Percentiles rank a stretch among this genome's conserved stretches.
Conservation (phyloP, 2,797 vertebrate genomes). For the Menidia menidia region DNA sequence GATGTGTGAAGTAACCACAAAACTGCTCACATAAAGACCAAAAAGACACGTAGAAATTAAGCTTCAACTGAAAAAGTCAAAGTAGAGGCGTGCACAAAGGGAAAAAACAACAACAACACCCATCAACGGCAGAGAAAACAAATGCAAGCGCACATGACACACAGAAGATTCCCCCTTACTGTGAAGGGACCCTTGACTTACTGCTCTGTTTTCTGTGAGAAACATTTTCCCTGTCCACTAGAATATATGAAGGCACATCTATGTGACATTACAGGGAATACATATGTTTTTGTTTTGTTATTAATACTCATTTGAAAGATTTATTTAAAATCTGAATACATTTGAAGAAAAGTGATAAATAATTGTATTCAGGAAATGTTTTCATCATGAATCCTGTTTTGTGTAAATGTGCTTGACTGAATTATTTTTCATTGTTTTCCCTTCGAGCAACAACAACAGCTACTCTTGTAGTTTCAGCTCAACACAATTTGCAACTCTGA, state of each 20-base stretch:
- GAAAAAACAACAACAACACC: not conserved
- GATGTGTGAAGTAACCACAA: too few relatives aligned
- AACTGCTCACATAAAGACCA: too few relatives aligned
- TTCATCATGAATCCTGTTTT: not conserved
- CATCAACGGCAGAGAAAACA: too few relatives aligned
- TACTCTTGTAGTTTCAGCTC: constrained; percentile 28
- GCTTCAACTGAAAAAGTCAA: not conserved
- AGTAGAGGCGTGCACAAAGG: not conserved
- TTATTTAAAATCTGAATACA: too few relatives aligned
- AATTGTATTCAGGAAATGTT: not conserved
- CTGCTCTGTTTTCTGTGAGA: not conserved
- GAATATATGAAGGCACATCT: too few relatives aligned
- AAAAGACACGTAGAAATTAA: not conserved
- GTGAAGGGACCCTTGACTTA: too few relatives aligned
- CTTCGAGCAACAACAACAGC: constrained; percentile 1
- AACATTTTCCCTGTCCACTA: not conserved
- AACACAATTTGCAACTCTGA: constrained; percentile 14
- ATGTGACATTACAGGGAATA: too few relatives aligned
- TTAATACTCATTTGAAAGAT: not conserved
- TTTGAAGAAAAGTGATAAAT: not conserved
- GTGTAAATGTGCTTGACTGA: not conserved
- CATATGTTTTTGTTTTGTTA: too few relatives aligned
- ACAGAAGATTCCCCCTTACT: too few relatives aligned
- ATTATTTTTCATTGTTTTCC: constrained; percentile 4
- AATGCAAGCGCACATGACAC: too few relatives aligned